Base-by-base conservation (phyloP, 1,140 invertebrate genomes). In the Dendroctonus ponderosae region DNA sequence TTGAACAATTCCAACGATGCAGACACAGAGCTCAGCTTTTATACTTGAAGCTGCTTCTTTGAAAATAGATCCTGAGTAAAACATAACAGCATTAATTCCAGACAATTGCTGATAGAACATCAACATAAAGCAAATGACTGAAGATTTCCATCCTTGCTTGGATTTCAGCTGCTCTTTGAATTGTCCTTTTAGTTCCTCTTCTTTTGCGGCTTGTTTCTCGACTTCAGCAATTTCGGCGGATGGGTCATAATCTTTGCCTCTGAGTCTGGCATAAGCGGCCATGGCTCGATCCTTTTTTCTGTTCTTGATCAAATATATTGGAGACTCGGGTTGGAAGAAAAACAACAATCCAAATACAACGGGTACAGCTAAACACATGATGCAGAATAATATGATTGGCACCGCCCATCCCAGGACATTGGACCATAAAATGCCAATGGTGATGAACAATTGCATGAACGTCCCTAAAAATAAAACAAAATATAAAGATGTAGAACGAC, bases 1-100 rank as follows among this genome's bases (percentile, higher is more conserved):
- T 77, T 92, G 89, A 15, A 92, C 86, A 14, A 80, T 76, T 0
- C 88, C 92, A 14, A 94, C 82, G 53, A 93, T 83, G 42, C 93
- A 89, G 0, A 91, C 85, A 4, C 82, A 83, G 0, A 82, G 73
- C 71, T 82, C 81, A 0, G 86, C 74, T 42, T 84, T 74, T 6
- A 93, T 64, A 0, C 53, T 60, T 7, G 70, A 66, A n/a, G 62
- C 65, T 11, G 75, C 66, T 7, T 62, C 62, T 26, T 57, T 44
- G 62, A 81, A 85, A 71, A 82, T 85, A 0, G 71, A 73, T 5
- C 80, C 78, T 0, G 83, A 81, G 68, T 86, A 87, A 72, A 86
- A 86, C 71, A 87, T 84, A n/a, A 89, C 80, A 11, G 83, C 84
- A 75, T 87, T 84, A 40, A 85, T 78, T 5, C 83, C 84, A 46